phyloP scores from a whole-genome alignment of 2,888 invertebrate species.

The Hololepta plana region DNA sequence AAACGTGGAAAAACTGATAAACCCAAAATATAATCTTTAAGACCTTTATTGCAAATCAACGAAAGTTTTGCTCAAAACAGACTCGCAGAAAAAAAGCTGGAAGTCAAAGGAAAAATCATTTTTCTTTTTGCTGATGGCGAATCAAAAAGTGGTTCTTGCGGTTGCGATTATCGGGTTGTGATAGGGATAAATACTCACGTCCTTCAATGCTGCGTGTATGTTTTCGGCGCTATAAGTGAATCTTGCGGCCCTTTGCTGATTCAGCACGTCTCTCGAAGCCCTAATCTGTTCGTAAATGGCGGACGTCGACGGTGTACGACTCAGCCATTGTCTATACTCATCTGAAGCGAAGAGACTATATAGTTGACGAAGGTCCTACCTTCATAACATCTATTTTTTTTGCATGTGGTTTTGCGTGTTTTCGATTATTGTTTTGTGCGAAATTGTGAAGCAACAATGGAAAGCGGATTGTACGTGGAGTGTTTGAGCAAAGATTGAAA shows the following conservation, averaged over 20 bases:
- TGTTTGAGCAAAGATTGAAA: too few relatives aligned
- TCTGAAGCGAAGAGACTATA: slow-evolving; percentile 72
- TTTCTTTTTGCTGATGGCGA: slow-evolving; percentile 1
- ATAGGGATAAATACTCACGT: slow-evolving; percentile 40
- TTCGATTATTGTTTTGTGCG: too few relatives aligned
- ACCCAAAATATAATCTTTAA: slow-evolving; percentile 4
- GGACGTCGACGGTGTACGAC: slow-evolving; percentile 76
- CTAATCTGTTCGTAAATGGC: slow-evolving; percentile 84
- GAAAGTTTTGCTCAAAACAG: too few relatives aligned
- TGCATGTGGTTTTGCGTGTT: too few relatives aligned
- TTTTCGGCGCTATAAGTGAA: slow-evolving; percentile 86
- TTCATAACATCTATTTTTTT: too few relatives aligned
- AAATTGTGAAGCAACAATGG: too few relatives aligned
- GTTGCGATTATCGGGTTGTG: background rate
- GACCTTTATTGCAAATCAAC: background rate
- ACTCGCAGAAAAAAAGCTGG: slow-evolving; percentile 3
- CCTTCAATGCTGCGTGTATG: slow-evolving; percentile 67
- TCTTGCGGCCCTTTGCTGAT: slow-evolving; percentile 51
- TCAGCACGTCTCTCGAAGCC: slow-evolving; percentile 53
- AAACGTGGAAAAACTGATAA: too few relatives aligned
- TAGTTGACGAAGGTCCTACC: slow-evolving; percentile 25
- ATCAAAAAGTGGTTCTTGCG: slow-evolving; percentile 2
- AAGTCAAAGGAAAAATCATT: slow-evolving; percentile 1
- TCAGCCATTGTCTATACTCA: slow-evolving; percentile 86
- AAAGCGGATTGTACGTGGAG: too few relatives aligned